phyloP scores from a whole-genome alignment of 2,888 invertebrate genomes.

The Torymus aiolomorphi region DNA sequence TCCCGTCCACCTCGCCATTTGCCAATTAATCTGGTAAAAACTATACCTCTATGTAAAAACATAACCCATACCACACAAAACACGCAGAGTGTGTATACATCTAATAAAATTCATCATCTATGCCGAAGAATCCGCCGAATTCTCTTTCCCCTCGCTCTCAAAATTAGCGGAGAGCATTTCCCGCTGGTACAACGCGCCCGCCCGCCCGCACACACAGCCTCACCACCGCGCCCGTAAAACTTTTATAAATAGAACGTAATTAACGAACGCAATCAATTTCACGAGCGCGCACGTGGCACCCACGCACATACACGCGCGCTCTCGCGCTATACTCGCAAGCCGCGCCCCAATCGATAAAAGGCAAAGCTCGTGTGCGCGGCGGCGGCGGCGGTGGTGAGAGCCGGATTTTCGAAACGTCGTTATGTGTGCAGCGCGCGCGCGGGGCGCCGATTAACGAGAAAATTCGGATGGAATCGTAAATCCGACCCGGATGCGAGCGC shows the following conservation, averaged over 20 bases:
- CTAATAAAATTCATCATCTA: neutral
- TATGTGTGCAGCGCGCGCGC: neutral
- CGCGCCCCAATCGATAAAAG: conserved; percentile 54
- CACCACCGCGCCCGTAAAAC: conserved; percentile 40
- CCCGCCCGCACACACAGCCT: too few relatives aligned
- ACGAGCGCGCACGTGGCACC: conserved; percentile 27
- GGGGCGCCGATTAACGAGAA: conserved; percentile 68
- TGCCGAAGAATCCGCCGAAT: conserved; percentile 32
- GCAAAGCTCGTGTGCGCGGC: conserved; percentile 31
- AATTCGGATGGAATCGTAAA: conserved; percentile 71
- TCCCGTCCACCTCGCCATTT: too few relatives aligned
- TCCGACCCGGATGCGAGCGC: conserved; percentile 56
- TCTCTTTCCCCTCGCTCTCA: neutral
- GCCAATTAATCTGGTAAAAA: too few relatives aligned
- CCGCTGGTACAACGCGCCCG: neutral
- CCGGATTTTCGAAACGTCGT: too few relatives aligned
- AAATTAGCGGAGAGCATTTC: conserved; percentile 46
- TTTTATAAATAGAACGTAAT: conserved; percentile 59
- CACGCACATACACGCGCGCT: neutral
- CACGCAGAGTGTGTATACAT: neutral
- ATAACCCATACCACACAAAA: neutral
- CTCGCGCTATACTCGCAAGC: conserved; percentile 1
- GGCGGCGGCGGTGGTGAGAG: conserved; percentile 29
- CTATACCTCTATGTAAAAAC: too few relatives aligned
- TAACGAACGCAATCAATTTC: conserved; percentile 58